Evolutionary conservation across 1,140 invertebrate species (phyloP).

Genomic region (Drosophila novamexicana): DNA sequence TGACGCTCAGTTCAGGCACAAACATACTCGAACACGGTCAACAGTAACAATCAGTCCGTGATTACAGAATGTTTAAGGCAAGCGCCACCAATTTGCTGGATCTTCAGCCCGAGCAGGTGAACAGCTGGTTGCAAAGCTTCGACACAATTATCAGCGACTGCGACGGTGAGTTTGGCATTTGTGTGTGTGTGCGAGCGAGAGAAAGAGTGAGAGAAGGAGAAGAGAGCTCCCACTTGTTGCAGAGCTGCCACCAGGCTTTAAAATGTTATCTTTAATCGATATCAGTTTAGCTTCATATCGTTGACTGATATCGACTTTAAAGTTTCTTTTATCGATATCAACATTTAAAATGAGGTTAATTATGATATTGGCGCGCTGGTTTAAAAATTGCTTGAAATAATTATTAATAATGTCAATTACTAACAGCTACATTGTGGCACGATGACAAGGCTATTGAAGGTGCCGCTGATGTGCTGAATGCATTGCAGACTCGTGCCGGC

Average conservation of each 20-base stretch:
- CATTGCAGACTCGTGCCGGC: conserved; percentile 88
- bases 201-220: background rate
- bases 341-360: too few species aligned
- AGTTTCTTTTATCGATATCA: too few species aligned
- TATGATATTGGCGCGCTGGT: too few species aligned
- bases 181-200: conserved; percentile 1
- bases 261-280: background rate
- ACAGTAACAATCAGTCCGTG: conserved; percentile 32
- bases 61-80: conserved; percentile 51
- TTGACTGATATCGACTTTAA: too few species aligned
- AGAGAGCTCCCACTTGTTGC: conserved; percentile 2
- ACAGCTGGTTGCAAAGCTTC: conserved; percentile 89
- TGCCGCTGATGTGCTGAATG: conserved; percentile 90
- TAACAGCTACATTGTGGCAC: conserved; percentile 92
- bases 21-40: conserved; percentile 37
- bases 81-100: conserved; percentile 65
- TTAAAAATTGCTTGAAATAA: conserved; percentile 15
- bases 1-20: conserved; percentile 53
- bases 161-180: conserved; percentile 88
- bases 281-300: background rate
- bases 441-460: conserved; percentile 89
- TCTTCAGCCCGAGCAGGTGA: conserved; percentile 85
- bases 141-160: conserved; percentile 93
- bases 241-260: background rate
- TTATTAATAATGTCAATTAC: conserved; percentile 1